Conservation (phyloP, 2,888 invertebrate genomes). For the Muschampia plurimacula region DNA sequence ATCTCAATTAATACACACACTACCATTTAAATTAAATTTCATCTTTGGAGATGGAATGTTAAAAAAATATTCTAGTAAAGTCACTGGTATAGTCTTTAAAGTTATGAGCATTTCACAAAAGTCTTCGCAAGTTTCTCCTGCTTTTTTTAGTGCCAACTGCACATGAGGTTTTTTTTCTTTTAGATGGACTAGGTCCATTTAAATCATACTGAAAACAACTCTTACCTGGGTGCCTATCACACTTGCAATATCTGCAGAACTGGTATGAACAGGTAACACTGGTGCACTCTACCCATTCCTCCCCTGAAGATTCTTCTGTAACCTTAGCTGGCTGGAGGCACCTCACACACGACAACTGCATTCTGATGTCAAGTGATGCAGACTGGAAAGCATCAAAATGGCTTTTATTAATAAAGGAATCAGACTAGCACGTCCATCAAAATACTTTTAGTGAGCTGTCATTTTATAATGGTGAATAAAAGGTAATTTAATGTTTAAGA, state of each 20-base stretch:
- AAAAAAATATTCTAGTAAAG: constrained; percentile 51
- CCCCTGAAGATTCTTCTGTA: constrained; percentile 70
- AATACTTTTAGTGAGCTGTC: not conserved
- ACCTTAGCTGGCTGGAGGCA: constrained; percentile 78
- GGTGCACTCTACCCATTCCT: constrained; percentile 85
- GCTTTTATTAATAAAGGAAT: not conserved
- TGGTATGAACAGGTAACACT: constrained; percentile 77
- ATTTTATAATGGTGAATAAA: too few species aligned
- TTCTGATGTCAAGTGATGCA: constrained; percentile 68
- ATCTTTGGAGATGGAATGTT: constrained; percentile 70
- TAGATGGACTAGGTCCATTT: constrained; percentile 80
- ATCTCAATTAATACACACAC: constrained; percentile 46
- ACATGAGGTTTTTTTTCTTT: constrained; percentile 70
- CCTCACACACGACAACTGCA: constrained; percentile 72
- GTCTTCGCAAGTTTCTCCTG: constrained; percentile 73
- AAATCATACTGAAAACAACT: constrained; percentile 73
- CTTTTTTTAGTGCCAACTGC: constrained; percentile 75
- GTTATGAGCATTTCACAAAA: constrained; percentile 59
- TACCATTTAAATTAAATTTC: constrained; percentile 48
- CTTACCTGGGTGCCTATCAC: constrained; percentile 72
- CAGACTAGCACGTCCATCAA: not conserved
- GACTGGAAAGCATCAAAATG: constrained; percentile 59
- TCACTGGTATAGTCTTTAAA: constrained; percentile 59
- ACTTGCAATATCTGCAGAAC: constrained; percentile 81
- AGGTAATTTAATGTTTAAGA: too few species aligned